Base-by-base conservation (phyloP, 2,113 vertebrate species). In the Halcyon senegalensis region DNA sequence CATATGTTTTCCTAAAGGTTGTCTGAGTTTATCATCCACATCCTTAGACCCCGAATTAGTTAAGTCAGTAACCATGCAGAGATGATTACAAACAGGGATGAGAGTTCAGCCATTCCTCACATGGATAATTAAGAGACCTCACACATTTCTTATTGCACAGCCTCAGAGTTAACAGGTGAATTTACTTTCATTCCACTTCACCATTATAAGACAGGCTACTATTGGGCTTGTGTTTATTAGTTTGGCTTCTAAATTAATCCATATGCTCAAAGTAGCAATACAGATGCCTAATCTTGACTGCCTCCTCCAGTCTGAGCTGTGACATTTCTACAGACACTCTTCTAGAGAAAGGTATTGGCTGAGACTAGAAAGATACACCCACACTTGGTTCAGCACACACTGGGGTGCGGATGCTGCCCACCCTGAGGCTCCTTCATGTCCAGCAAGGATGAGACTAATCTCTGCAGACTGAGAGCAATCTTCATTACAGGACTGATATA, bases 231-330 rank as follows among this genome's bases (percentile, higher is more conserved):
- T 66, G 37, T 55, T 55, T 37, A 76, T 9, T 44, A 55, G 13
- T 95, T 80, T 77, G 79, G 31, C 72, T 67, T 88, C 82, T 86
- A 73, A 88, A 81, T 70, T 63, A 86, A 78, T 30, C 67, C 92
- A 86, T 84, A 77, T 46, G 72, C 72, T 94, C 72, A n/a, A 83
- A 66, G 88, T 11, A 90, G 64, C 28, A 66, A 81, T 84, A 37
- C 30, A 87, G 86, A 76, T 59, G 41, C 53, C 72, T 81, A 27
- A 77, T 55, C 55, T 24, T 63, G 44, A 81, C 76, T 84, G 72
- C 64, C 68, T 94, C 64, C 89, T 84, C 85, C 91, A 89, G 67
- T 28, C n/a, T 83, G 63, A 92, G 91, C 37, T 55, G 50, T 80
- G 75, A 80, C 46, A 88, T 89, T 95, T 90, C 51, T 91, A 95